These are phyloP conservation scores for Aptenodytes forsteri DNA, from an alignment of 2,113 vertebrate species.

Conservation along the genomic window DNA sequence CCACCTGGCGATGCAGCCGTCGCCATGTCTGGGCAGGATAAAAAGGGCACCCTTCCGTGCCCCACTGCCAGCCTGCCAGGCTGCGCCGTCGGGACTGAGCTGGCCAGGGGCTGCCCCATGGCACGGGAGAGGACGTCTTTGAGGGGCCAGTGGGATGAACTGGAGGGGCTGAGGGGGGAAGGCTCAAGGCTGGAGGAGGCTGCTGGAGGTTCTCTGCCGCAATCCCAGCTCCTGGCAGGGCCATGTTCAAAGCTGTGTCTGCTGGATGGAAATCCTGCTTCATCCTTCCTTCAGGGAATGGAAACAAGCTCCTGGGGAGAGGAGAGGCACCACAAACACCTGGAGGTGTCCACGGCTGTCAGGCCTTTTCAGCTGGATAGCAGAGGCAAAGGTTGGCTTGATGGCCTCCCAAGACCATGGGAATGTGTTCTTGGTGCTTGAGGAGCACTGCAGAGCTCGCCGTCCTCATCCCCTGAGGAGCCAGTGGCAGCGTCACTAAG, in stretches of 20 bases:
- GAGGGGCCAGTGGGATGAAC: too few relatives aligned
- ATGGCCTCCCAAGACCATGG: too few relatives aligned
- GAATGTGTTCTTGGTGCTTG: background rate
- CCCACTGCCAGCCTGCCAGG: background rate
- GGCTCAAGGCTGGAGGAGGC: too few relatives aligned
- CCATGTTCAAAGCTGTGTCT: background rate
- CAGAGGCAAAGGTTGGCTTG: background rate
- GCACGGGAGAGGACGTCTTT: too few relatives aligned
- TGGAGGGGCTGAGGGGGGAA: too few relatives aligned
- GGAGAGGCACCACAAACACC: background rate
- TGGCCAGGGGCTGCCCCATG: background rate
- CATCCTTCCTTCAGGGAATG: background rate
- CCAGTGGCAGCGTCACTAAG: background rate
- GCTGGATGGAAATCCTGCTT: background rate
- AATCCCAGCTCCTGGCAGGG: background rate
- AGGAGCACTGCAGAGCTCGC: background rate
- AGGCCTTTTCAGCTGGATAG: background rate
- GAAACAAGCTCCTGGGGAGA: background rate
- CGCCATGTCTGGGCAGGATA: background rate
- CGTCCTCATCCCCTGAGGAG: background rate
- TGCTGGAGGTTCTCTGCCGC: too few relatives aligned
- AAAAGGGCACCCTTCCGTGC: background rate
- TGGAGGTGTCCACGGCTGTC: background rate
- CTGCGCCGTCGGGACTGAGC: background rate
- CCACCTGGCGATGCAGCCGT: too few relatives aligned